Evolutionary conservation across 2,888 invertebrate genomes (phyloP).

Genomic region (Athalia circularis): DNA sequence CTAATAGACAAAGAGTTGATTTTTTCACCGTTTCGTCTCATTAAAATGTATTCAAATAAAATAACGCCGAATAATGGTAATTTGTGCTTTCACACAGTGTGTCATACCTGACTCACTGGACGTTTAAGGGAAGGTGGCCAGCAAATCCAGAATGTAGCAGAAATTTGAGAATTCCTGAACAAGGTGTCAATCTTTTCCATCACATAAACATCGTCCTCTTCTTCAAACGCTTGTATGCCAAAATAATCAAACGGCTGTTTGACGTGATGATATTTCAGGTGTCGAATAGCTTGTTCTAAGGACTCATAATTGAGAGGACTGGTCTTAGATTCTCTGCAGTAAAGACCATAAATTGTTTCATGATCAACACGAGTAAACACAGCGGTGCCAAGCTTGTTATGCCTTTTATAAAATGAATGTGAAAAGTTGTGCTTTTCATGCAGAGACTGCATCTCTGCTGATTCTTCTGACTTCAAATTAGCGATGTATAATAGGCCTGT

Average conservation of each 20-base stretch:
- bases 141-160: conserved; percentile 65
- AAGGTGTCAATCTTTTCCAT: conserved; percentile 68
- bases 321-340: conserved; percentile 54
- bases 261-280: conserved; percentile 54
- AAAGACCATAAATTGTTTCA: conserved; percentile 60
- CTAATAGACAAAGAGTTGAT: too few species aligned
- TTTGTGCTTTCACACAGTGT: neutral
- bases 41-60: neutral
- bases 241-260: conserved; percentile 53
- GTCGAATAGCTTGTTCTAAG: conserved; percentile 57
- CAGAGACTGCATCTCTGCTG: conserved; percentile 54
- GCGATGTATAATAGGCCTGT: conserved; percentile 70
- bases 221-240: conserved; percentile 59
- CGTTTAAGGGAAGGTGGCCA: conserved; percentile 52
- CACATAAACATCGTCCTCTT: conserved; percentile 57
- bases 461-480: conserved; percentile 60
- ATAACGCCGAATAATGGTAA: neutral
- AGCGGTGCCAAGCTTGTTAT: conserved; percentile 59
- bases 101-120: neutral
- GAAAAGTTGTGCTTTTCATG: conserved; percentile 10
- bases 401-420: conserved; percentile 42
- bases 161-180: conserved; percentile 60
- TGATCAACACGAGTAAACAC: conserved; percentile 53
- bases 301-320: conserved; percentile 56
- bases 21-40: neutral